Percentiles rank a stretch among this genome's conserved stretches.
These are phyloP conservation scores for Pharmacophagus antenor DNA, from an alignment of 2,888 invertebrate species.

Conservation along the genomic window DNA sequence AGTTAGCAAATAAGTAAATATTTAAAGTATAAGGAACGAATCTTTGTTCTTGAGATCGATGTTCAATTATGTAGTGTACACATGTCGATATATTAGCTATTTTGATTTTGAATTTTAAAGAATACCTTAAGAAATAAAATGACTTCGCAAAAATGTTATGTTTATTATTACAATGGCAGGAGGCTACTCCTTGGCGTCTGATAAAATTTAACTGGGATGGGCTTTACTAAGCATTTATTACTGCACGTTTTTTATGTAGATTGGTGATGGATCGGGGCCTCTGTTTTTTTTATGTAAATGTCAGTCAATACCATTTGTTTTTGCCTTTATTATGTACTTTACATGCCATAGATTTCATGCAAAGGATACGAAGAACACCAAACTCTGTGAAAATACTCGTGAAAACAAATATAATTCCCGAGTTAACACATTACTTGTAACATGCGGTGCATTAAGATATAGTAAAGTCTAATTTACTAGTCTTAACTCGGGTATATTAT, in stretches of 20 bases:
- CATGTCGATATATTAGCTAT: not conserved
- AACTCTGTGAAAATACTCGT: not conserved
- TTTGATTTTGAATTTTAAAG: not conserved
- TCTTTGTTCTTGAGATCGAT: not conserved
- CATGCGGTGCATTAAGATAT: not conserved
- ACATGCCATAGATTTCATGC: not conserved
- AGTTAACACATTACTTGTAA: not conserved
- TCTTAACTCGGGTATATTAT: not conserved
- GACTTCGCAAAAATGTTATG: not conserved
- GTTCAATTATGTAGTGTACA: not conserved
- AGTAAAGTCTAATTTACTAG: not conserved
- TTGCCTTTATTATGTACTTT: not conserved
- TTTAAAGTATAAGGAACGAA: not conserved
- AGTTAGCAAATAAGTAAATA: not conserved
- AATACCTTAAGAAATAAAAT: not conserved
- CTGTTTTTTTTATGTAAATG: not conserved
- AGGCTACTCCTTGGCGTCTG: not conserved
- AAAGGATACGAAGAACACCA: not conserved
- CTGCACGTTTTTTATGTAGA: not conserved
- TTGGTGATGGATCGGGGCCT: not conserved
- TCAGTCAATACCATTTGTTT: not conserved
- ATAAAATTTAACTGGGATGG: not conserved
- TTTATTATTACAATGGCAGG: not conserved
- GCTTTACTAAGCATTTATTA: not conserved
- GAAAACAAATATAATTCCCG: not conserved